phyloP scores from a whole-genome alignment of 2,888 invertebrate species.

The Agrotis ipsilon region DNA sequence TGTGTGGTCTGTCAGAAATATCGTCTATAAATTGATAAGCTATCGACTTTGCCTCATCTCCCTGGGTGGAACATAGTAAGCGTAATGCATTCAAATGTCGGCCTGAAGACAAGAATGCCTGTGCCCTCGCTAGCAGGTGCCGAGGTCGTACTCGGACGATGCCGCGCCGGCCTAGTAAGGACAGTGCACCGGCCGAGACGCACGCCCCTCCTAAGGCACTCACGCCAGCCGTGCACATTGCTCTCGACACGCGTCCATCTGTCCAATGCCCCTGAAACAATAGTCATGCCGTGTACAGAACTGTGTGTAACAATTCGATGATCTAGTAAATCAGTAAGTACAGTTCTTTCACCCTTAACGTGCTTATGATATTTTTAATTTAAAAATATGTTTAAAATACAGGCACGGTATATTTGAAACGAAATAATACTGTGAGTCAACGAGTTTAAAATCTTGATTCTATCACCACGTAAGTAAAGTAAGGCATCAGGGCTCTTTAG shows the following conservation, averaged over 20 bases:
- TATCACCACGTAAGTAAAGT: no score
- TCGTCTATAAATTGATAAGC: conserved; percentile 76
- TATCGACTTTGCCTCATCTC: conserved; percentile 74
- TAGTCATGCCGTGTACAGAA: neutral
- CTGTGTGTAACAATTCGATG: neutral
- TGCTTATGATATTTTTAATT: neutral
- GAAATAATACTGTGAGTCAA: no score
- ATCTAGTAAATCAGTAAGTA: neutral
- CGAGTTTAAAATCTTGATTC: no score
- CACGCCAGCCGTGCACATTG: conserved; percentile 91
- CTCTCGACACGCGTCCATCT: conserved; percentile 96
- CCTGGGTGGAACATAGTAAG: conserved; percentile 78
- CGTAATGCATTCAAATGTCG: conserved; percentile 88
- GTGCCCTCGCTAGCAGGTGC: conserved; percentile 90
- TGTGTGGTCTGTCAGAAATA: conserved; percentile 80
- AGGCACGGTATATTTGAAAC: no score
- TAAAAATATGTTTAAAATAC: no score
- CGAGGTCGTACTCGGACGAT: conserved; percentile 92
- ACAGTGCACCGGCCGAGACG: conserved; percentile 89
- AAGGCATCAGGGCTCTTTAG: no score
- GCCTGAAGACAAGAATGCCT: conserved; percentile 91
- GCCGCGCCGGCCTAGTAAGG: conserved; percentile 92
- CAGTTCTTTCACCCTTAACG: neutral
- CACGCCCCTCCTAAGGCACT: conserved; percentile 89
- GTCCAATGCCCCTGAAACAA: conserved; percentile 96